Conservation (phyloP, 2,113 vertebrate genomes). For the Arvicanthis niloticus region DNA sequence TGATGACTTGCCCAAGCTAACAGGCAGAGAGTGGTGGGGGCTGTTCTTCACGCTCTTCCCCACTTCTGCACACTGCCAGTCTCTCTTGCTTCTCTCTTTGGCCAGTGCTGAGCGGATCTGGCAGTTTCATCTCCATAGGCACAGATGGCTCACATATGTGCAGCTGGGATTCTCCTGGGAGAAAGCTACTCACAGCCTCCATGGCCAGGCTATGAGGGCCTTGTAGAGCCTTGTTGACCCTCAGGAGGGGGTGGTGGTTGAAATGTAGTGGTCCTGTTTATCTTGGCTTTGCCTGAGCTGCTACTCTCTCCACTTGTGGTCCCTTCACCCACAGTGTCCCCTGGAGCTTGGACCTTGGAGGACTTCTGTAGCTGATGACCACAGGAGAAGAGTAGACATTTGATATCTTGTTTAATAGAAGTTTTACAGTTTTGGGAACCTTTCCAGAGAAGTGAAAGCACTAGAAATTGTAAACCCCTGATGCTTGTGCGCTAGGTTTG, state of each 20-base stretch:
- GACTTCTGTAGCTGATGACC: neutral
- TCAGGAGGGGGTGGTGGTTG: fast-evolving
- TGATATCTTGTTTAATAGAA: neutral
- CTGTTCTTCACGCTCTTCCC: neutral
- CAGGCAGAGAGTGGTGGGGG: neutral
- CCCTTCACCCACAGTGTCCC: too few species aligned
- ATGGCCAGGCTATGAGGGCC: neutral
- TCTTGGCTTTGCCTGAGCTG: neutral
- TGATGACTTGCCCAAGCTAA: neutral
- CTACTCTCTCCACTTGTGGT: too few species aligned
- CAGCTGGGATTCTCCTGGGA: neutral
- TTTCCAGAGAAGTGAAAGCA: neutral
- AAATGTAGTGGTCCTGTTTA: neutral
- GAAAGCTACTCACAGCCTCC: neutral
- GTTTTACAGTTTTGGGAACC: neutral
- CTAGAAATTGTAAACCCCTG: neutral
- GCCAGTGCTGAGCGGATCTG: neutral
- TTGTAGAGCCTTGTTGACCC: neutral
- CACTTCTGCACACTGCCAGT: neutral
- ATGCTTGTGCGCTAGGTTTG: neutral
- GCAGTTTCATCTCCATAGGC: neutral
- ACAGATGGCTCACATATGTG: neutral
- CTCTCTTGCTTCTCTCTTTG: neutral
- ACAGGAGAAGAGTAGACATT: neutral
- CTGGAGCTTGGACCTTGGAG: neutral